phyloP scores from a whole-genome alignment of 30 jellyfish, hydroid and myxozoan genomes.

The Sanderia malayensis region DNA sequence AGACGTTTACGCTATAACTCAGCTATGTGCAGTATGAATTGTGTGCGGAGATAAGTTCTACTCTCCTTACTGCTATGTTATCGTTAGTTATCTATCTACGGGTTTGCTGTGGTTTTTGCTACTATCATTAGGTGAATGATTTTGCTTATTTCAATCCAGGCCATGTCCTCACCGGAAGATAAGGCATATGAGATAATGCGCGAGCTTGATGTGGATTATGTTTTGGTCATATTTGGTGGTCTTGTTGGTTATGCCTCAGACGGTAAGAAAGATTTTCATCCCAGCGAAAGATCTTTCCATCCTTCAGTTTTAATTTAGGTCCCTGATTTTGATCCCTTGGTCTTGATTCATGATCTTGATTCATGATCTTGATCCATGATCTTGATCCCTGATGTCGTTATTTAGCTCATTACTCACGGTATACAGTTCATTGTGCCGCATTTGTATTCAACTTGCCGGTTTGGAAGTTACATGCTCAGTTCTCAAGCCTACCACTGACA shows the following conservation, averaged over 20 bases:
- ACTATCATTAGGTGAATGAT: background rate
- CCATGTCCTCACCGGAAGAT: slow-evolving; percentile 98
- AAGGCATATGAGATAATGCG: slow-evolving; percentile 97
- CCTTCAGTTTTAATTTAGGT: too few species aligned
- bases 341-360: too few species aligned
- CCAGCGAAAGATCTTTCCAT: too few species aligned
- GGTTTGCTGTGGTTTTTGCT: background rate
- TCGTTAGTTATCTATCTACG: background rate
- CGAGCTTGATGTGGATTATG: slow-evolving; percentile 95
- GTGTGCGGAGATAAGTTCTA: background rate
- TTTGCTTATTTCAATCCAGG: slow-evolving; percentile 21
- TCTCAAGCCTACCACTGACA: too few species aligned
- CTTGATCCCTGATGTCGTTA: too few species aligned
- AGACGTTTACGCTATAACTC: too few species aligned
- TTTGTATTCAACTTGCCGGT: too few species aligned
- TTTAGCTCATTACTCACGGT: too few species aligned
- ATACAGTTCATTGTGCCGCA: too few species aligned
- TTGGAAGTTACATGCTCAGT: too few species aligned
- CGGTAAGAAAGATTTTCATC: slow-evolving; percentile 55
- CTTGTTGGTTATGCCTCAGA: slow-evolving; percentile 99
- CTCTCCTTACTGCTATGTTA: background rate
- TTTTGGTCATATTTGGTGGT: slow-evolving; percentile 95
- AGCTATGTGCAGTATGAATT: background rate
- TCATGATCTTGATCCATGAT: too few species aligned
- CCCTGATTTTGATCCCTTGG: too few species aligned